A percentile compares a stretch with the other conserved stretches of the same genome.
These are phyloP conservation scores for Tribolium madens DNA, from an alignment of 1,140 invertebrate genomes.

Conservation along the genomic window DNA sequence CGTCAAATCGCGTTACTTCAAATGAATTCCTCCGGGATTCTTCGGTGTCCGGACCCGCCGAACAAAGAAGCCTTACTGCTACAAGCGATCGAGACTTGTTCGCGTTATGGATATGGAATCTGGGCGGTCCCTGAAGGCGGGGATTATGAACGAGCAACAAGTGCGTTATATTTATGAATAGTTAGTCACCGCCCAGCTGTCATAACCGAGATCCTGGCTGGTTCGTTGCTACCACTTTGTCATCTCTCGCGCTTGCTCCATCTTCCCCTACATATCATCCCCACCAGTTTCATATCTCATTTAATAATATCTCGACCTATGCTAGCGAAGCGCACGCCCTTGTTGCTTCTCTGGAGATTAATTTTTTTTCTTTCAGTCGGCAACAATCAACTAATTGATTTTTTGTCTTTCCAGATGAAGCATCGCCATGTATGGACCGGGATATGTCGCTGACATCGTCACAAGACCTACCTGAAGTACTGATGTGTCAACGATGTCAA, in stretches of 20 bases:
- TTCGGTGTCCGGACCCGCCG: constrained; percentile 20
- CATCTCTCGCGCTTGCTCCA: constrained; percentile 63
- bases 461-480: constrained; percentile 66
- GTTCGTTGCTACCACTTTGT: constrained; percentile 58
- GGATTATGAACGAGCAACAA: constrained; percentile 64
- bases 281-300: constrained; percentile 65
- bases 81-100: constrained; percentile 28
- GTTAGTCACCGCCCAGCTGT: constrained; percentile 63
- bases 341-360: neutral
- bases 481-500: constrained; percentile 71
- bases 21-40: constrained; percentile 46
- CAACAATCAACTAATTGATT: constrained; percentile 35
- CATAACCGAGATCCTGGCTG: constrained; percentile 64
- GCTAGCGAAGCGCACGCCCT: constrained; percentile 33
- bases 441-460: constrained; percentile 59
- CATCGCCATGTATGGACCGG: constrained; percentile 66
- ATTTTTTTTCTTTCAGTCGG: neutral
- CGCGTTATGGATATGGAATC: constrained; percentile 63
- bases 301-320: constrained; percentile 64
- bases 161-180: constrained; percentile 66
- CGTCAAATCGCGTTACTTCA: constrained; percentile 48
- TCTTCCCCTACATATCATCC: constrained; percentile 59
- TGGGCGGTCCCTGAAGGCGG: constrained; percentile 63
- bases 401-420: constrained; percentile 70
- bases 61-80: constrained; percentile 25